Conservation (phyloP, 2,113 vertebrate genomes). For the Proterorhinus semilunaris region DNA sequence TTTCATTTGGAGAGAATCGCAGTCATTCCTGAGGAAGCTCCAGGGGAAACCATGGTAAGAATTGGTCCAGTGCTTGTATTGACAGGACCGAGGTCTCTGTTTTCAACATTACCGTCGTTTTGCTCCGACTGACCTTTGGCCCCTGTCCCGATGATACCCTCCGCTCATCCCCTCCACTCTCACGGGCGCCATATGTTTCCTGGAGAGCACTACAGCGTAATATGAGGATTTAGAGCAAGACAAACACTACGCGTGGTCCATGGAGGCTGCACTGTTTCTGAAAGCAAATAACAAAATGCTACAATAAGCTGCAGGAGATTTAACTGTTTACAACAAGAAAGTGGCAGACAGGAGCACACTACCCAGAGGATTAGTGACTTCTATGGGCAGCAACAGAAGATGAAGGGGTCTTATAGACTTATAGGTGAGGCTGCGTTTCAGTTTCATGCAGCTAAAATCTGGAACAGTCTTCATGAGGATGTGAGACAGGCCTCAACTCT, state of each 20-base stretch:
- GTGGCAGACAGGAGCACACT: not conserved
- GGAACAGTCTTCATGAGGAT: too few species aligned
- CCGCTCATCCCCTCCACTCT: not conserved
- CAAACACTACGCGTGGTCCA: not conserved
- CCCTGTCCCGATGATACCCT: not conserved
- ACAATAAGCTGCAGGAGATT: not conserved
- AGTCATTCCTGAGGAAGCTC: constrained; percentile 18
- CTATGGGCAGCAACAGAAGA: not conserved
- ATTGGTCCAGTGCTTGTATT: constrained; percentile 2
- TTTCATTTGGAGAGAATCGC: constrained; percentile 16
- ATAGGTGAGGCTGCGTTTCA: too few species aligned
- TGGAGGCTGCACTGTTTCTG: not conserved
- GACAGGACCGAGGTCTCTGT: not conserved
- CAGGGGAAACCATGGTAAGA: not conserved
- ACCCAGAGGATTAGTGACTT: not conserved
- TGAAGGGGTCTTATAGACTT: not conserved
- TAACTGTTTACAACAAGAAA: not conserved
- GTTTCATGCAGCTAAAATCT: too few species aligned
- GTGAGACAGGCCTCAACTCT: too few species aligned
- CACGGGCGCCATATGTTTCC: constrained; percentile 4
- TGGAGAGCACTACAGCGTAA: not conserved
- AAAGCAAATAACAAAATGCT: not conserved
- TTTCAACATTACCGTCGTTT: constrained; percentile 1
- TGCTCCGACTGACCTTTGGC: not conserved
- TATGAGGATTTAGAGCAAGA: constrained; percentile 4